Conservation (phyloP, 2,797 vertebrate species). For the Myotis daubentonii region DNA sequence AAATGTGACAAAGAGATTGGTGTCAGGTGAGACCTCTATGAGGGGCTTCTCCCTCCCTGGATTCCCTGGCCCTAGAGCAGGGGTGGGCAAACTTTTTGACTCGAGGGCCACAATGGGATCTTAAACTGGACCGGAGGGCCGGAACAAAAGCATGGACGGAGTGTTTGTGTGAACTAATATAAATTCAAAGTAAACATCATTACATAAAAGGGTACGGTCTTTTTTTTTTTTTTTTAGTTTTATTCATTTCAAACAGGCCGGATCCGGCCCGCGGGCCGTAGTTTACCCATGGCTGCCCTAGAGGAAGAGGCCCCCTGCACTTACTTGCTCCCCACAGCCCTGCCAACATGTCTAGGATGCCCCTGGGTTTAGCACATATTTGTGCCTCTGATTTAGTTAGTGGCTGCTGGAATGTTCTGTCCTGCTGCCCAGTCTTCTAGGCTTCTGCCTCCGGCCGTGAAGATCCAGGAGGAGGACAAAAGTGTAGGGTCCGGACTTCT, state of each 20-base stretch:
- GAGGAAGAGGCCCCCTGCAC: not conserved
- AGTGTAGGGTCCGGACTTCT: not conserved
- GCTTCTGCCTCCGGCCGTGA: not conserved
- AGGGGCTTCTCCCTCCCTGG: not conserved
- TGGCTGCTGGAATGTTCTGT: conserved; percentile 37
- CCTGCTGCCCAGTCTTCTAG: not conserved
- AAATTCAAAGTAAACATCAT: too few species aligned
- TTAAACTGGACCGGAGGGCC: too few species aligned
- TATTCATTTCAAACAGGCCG: too few species aligned
- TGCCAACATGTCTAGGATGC: not conserved
- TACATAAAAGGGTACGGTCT: too few species aligned
- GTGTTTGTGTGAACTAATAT: too few species aligned
- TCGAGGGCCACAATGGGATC: too few species aligned
- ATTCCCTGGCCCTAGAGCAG: not conserved
- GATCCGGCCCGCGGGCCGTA: too few species aligned
- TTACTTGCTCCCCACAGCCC: not conserved
- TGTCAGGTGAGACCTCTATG: not conserved
- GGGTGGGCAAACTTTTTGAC: too few species aligned
- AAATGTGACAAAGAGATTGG: not conserved
- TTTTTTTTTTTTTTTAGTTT: too few species aligned
- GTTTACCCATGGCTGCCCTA: not conserved
- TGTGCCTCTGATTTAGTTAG: conserved; percentile 51
- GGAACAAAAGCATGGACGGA: too few species aligned
- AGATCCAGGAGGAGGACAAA: conserved; percentile 23
- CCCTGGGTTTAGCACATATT: conserved; percentile 59